These are phyloP conservation scores for Melipona bicolor DNA, from an alignment of 2,888 invertebrate genomes.

Conservation along the genomic window DNA sequence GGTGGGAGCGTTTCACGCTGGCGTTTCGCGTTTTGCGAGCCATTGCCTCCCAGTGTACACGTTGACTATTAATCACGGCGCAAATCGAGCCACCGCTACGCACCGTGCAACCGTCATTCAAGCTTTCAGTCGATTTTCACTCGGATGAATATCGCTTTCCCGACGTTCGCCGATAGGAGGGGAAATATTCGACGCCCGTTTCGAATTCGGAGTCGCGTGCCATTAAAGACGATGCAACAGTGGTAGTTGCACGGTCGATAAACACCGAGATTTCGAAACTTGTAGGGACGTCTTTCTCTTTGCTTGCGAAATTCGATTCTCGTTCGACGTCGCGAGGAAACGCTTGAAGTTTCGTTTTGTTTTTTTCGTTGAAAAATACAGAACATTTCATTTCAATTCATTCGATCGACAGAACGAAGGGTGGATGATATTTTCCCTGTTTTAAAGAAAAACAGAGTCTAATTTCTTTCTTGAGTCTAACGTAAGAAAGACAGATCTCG, in stretches of 20 bases:
- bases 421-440: neutral
- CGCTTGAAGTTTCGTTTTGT: too few relatives aligned
- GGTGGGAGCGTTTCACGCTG: slow-evolving; percentile 31
- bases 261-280: neutral
- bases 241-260: neutral
- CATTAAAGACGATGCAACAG: neutral
- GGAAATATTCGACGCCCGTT: slow-evolving; percentile 17
- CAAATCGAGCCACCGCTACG: slow-evolving; percentile 57
- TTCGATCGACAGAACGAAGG: neutral
- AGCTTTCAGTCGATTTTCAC: slow-evolving; percentile 65
- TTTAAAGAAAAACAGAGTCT: neutral
- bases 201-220: neutral
- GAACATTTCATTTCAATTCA: too few relatives aligned
- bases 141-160: slow-evolving; percentile 58
- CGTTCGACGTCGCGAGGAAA: too few relatives aligned
- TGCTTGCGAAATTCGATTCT: too few relatives aligned
- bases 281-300: too few relatives aligned
- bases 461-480: neutral
- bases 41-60: slow-evolving; percentile 14
- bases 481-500: neutral
- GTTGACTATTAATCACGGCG: slow-evolving; percentile 58
- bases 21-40: slow-evolving; percentile 45
- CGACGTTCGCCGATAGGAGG: slow-evolving; percentile 30
- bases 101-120: slow-evolving; percentile 53
- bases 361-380: neutral